These are phyloP conservation scores for Drosophila imparisetae DNA, from an alignment of 2,888 invertebrate genomes.

Conservation along the genomic window DNA sequence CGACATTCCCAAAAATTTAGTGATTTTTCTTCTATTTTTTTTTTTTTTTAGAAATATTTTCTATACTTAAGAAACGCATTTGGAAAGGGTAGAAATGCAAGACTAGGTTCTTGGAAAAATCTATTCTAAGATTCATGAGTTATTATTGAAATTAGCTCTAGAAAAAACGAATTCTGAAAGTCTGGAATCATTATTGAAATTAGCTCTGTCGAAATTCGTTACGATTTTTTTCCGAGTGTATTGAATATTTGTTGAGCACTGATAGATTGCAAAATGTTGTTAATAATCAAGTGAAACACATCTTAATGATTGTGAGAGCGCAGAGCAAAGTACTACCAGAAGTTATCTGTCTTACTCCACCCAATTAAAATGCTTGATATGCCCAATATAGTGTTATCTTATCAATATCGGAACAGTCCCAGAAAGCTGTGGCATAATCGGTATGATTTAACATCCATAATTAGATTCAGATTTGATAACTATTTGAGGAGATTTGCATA, in stretches of 20 bases:
- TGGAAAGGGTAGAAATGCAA: too few relatives aligned
- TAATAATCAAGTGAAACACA: background rate
- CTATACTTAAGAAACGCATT: background rate
- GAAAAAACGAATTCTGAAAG: too few relatives aligned
- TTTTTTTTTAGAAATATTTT: background rate
- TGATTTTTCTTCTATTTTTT: background rate
- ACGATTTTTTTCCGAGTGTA: background rate
- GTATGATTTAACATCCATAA: background rate
- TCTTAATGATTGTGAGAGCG: background rate
- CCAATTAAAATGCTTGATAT: background rate
- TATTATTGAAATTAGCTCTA: background rate
- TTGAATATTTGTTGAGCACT: background rate
- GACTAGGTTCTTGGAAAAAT: fast-evolving
- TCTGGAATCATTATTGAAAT: too few relatives aligned
- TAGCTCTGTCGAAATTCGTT: too few relatives aligned
- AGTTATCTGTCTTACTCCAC: background rate
- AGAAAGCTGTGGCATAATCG: background rate
- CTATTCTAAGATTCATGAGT: background rate
- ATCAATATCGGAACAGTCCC: background rate
- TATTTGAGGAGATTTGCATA: too few relatives aligned
- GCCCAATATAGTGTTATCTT: background rate
- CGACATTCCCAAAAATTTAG: background rate
- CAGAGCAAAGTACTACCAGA: background rate
- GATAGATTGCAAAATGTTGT: background rate
- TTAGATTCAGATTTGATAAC: background rate